Evolutionary conservation across 2,113 vertebrate species (phyloP).

Genomic region (Ictidomys tridecemlineatus): DNA sequence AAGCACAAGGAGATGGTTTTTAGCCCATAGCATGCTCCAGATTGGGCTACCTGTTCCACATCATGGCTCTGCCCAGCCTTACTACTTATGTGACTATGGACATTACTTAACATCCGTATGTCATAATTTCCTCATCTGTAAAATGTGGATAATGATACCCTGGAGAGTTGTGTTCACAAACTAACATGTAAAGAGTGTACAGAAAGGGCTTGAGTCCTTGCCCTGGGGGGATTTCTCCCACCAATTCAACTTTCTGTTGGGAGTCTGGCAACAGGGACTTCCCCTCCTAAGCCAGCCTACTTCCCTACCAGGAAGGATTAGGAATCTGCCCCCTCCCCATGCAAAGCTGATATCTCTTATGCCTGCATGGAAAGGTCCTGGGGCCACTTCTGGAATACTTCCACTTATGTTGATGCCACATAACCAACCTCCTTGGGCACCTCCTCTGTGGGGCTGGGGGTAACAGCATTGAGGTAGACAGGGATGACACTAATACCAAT

Average conservation of each 20-base stretch:
- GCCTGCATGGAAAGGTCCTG: not conserved
- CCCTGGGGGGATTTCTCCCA: not conserved
- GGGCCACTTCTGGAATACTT: not conserved
- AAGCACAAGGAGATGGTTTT: not conserved
- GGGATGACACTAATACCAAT: not conserved
- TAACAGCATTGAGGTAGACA: not conserved
- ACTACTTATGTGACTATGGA: not conserved
- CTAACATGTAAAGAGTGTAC: not conserved
- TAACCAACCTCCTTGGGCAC: not conserved
- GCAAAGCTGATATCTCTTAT: not conserved
- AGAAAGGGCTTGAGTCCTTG: not conserved
- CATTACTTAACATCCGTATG: not conserved
- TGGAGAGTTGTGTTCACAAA: not conserved
- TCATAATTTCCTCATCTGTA: constrained; percentile 6
- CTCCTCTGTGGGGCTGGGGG: not conserved
- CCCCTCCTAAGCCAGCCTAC: not conserved
- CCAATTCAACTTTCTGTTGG: not conserved
- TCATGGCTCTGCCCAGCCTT: not conserved
- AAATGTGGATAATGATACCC: not conserved
- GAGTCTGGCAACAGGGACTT: not conserved
- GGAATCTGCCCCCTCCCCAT: fast-evolving
- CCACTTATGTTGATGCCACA: too few relatives aligned
- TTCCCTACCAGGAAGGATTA: not conserved
- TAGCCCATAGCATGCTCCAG: not conserved
- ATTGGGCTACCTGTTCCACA: not conserved